These are phyloP conservation scores for Aldabrachelys gigantea DNA, from an alignment of 2,113 vertebrate genomes.

Conservation along the genomic window DNA sequence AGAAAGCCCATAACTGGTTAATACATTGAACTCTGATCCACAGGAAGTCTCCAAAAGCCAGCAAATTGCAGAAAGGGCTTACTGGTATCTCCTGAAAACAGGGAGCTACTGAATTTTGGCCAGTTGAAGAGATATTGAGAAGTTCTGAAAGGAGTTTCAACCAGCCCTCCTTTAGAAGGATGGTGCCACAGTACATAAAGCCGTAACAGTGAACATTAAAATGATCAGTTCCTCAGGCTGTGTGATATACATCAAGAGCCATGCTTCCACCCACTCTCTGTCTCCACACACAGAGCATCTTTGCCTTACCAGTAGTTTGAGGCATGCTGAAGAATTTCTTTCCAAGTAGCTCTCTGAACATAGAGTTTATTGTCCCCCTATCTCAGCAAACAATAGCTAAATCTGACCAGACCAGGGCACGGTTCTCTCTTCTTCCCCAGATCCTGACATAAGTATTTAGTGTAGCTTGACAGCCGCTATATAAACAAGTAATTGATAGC, in stretches of 20 bases:
- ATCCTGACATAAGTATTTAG: not conserved
- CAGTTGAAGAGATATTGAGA: rapidly evolving
- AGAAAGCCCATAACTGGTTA: not conserved
- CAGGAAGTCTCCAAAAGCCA: not conserved
- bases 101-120: not conserved
- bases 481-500: slow-evolving; percentile 16
- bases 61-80: not conserved
- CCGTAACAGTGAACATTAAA: not conserved
- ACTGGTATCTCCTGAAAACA: not conserved
- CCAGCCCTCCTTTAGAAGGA: not conserved
- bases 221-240: not conserved
- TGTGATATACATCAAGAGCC: not conserved
- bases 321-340: not conserved
- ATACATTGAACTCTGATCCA: not conserved
- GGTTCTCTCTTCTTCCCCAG: slow-evolving; percentile 2
- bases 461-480: not conserved
- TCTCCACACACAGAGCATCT: not conserved
- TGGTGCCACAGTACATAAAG: not conserved
- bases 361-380: not conserved
- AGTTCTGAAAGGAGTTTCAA: not conserved
- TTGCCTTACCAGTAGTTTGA: not conserved
- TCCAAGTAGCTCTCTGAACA: not conserved
- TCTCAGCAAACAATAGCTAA: not conserved
- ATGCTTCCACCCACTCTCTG: not conserved
- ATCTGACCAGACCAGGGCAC: not conserved